Conservation (phyloP, 1,140 invertebrate genomes). For the Wasmannia auropunctata region DNA sequence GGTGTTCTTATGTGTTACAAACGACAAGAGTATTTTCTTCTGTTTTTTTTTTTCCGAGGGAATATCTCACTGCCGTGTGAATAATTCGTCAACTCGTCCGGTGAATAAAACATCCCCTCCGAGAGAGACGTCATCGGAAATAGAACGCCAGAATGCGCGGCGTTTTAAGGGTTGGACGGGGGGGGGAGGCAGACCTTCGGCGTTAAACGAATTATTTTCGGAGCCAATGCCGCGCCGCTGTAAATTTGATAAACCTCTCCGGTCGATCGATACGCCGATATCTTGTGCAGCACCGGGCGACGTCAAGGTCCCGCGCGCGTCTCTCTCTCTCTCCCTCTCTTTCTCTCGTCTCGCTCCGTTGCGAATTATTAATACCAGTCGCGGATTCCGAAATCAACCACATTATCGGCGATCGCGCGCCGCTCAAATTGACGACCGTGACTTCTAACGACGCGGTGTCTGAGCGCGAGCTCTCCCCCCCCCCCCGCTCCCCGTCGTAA, state of each 20-base stretch:
- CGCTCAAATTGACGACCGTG: conserved; percentile 21
- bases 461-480: neutral
- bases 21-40: neutral
- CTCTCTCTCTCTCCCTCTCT: too few relatives aligned
- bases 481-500: neutral
- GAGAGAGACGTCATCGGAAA: neutral
- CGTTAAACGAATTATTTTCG: conserved; percentile 53
- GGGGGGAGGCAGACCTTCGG: conserved; percentile 4
- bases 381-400: conserved; percentile 37
- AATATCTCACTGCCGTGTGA: neutral
- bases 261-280: conserved; percentile 49
- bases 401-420: conserved; percentile 31
- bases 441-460: neutral
- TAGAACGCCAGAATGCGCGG: neutral
- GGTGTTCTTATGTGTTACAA: neutral
- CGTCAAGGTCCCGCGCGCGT: conserved; percentile 45
- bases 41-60: neutral
- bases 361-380: conserved; percentile 53
- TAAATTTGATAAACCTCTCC: conserved; percentile 25
- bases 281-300: conserved; percentile 1
- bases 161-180: conserved; percentile 1
- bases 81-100: conserved; percentile 2
- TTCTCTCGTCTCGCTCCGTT: conserved; percentile 26
- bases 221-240: conserved; percentile 19
- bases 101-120: neutral